Evolutionary conservation across 1,140 invertebrate species (phyloP).

Genomic region (Aphaenogaster floridana): DNA sequence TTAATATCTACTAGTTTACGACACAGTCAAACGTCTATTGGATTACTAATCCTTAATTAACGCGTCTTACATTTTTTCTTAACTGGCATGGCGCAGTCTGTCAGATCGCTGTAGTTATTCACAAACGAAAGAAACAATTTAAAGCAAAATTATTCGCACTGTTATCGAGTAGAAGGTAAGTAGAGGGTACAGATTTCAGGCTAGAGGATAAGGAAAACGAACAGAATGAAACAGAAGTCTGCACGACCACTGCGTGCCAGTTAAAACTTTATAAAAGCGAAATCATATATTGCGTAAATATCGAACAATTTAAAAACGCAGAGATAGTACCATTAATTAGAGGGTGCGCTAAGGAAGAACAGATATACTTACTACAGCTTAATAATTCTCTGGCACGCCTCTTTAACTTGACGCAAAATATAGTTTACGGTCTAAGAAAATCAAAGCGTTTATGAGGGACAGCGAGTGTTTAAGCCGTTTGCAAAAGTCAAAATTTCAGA

Average conservation of each 20-base stretch:
- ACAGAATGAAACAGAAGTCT: background rate
- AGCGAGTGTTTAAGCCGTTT: conserved; percentile 73
- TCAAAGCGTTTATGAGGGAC: conserved; percentile 62
- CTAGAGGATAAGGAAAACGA: background rate
- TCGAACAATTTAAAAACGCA: conserved; percentile 26
- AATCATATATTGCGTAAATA: background rate
- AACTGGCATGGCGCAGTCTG: background rate
- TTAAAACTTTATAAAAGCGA: conserved; percentile 19
- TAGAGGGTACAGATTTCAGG: background rate
- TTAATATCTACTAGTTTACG: conserved; percentile 53
- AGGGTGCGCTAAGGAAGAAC: conserved; percentile 44
- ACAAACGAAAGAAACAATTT: background rate
- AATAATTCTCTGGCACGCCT: conserved; percentile 48
- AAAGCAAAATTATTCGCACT: background rate
- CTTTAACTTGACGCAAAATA: conserved; percentile 55
- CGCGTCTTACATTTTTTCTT: background rate
- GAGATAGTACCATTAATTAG: background rate
- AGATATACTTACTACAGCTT: conserved; percentile 67
- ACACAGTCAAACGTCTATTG: conserved; percentile 40
- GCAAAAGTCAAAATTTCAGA: conserved; percentile 18
- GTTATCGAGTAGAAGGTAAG: background rate
- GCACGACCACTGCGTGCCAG: background rate
- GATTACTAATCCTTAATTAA: conserved; percentile 52
- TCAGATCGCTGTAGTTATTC: background rate
- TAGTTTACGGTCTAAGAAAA: conserved; percentile 53